phyloP scores from a whole-genome alignment of 2,113 vertebrate genomes.

The Sarotherodon lohbergeri region DNA sequence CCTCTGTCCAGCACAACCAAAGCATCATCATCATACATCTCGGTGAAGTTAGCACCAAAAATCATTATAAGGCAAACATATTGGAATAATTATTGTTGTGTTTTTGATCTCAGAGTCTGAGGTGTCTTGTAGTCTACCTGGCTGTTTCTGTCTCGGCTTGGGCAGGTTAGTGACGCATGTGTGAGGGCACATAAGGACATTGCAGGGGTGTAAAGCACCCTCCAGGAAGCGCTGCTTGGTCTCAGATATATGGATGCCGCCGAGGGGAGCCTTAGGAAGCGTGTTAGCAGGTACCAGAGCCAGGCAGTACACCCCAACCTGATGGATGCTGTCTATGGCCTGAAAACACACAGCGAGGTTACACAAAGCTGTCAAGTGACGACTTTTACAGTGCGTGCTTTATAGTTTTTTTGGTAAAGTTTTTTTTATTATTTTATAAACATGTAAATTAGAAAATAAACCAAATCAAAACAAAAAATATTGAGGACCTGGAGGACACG shows the following conservation, averaged over 20 bases:
- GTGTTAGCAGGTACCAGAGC: conserved; percentile 97
- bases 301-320: conserved; percentile 93
- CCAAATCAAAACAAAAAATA: not conserved
- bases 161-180: conserved; percentile 95
- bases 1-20: conserved; percentile 72
- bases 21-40: not conserved
- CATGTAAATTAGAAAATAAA: not conserved
- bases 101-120: not conserved
- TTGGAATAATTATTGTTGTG: not conserved
- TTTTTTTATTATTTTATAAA: not conserved
- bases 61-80: not conserved
- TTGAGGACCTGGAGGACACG: conserved; percentile 86
- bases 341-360: conserved; percentile 33
- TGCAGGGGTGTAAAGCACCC: conserved; percentile 90
- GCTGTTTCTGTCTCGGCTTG: conserved; percentile 92
- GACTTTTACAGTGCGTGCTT: not conserved
- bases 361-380: not conserved
- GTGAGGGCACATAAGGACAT: conserved; percentile 94
- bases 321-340: conserved; percentile 97
- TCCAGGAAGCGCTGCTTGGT: conserved; percentile 95
- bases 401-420: not conserved
- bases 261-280: conserved; percentile 90
- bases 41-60: not conserved
- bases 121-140: conserved; percentile 68
- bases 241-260: conserved; percentile 94